Evolutionary conservation across 2,113 vertebrate species (phyloP).

Genomic region (Carassius gibelio): DNA sequence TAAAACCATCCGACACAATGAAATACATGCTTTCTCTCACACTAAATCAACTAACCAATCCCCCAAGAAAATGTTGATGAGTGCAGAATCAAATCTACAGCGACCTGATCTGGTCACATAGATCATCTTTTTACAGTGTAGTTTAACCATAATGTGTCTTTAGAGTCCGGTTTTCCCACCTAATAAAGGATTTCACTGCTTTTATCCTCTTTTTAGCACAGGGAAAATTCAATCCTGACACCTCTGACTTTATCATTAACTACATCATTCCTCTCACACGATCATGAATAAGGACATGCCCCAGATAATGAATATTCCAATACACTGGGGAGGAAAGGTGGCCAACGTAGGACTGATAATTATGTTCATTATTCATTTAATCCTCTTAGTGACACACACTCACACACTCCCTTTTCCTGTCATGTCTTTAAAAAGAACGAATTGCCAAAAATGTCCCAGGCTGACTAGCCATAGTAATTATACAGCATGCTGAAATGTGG

Average conservation of each 20-base stretch:
- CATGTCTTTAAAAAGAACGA: constrained; percentile 40
- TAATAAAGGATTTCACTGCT: neutral
- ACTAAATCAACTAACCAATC: constrained; percentile 8
- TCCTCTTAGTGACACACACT: constrained; percentile 44
- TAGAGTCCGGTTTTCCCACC: neutral
- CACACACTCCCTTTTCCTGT: constrained; percentile 11
- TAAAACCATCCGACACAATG: neutral
- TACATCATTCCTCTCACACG: constrained; percentile 25
- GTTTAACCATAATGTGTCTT: constrained; percentile 12
- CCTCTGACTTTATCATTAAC: constrained; percentile 44
- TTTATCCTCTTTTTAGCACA: constrained; percentile 2
- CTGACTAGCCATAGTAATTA: constrained; percentile 45
- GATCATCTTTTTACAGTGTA: constrained; percentile 15
- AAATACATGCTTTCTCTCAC: neutral
- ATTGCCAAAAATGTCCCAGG: constrained; percentile 29
- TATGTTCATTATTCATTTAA: constrained; percentile 57
- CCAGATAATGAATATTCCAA: constrained; percentile 52
- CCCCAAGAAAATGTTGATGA: constrained; percentile 11
- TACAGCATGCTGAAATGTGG: constrained; percentile 33
- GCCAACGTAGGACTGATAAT: constrained; percentile 46
- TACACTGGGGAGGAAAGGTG: constrained; percentile 28
- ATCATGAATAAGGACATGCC: constrained; percentile 49
- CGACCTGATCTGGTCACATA: neutral
- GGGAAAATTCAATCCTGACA: constrained; percentile 39
- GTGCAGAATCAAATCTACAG: constrained; percentile 3